These are phyloP conservation scores for Ennomos quercinarius DNA, from an alignment of 2,888 invertebrate genomes.

Conservation along the genomic window DNA sequence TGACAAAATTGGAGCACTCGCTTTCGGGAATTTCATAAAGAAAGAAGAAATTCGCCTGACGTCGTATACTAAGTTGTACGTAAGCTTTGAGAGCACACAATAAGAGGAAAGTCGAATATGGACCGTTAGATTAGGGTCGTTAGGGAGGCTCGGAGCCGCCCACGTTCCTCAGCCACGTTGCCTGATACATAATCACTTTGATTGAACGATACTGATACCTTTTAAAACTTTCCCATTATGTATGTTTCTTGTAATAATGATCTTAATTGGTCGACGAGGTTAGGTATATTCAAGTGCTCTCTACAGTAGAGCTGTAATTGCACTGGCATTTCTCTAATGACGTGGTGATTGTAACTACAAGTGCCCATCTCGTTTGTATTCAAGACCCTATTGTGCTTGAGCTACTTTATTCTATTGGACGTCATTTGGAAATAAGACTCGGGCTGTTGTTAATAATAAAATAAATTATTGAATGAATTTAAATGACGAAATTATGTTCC, in stretches of 20 bases:
- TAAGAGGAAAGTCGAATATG: slow-evolving; percentile 39
- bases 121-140: slow-evolving; percentile 37
- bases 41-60: slow-evolving; percentile 20
- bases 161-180: slow-evolving; percentile 21
- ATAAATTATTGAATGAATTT: slow-evolving; percentile 25
- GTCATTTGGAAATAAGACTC: slow-evolving; percentile 5
- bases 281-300: slow-evolving; percentile 3
- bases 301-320: slow-evolving; percentile 2
- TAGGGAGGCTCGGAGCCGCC: slow-evolving; percentile 33
- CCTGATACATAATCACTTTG: slow-evolving; percentile 42
- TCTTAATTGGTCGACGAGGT: slow-evolving; percentile 20
- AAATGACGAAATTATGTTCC: neutral
- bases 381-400: slow-evolving; percentile 15
- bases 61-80: slow-evolving; percentile 28
- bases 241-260: slow-evolving; percentile 25
- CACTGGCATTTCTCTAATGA: slow-evolving; percentile 14
- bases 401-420: slow-evolving; percentile 10
- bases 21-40: slow-evolving; percentile 26
- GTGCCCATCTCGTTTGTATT: slow-evolving; percentile 19
- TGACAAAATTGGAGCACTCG: slow-evolving; percentile 24
- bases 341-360: slow-evolving; percentile 7
- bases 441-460: slow-evolving; percentile 9
- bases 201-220: slow-evolving; percentile 41
- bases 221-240: slow-evolving; percentile 26
- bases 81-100: slow-evolving; percentile 32